Evolutionary conservation across 2,113 vertebrate genomes (phyloP).

Genomic region (Verasper variegatus): DNA sequence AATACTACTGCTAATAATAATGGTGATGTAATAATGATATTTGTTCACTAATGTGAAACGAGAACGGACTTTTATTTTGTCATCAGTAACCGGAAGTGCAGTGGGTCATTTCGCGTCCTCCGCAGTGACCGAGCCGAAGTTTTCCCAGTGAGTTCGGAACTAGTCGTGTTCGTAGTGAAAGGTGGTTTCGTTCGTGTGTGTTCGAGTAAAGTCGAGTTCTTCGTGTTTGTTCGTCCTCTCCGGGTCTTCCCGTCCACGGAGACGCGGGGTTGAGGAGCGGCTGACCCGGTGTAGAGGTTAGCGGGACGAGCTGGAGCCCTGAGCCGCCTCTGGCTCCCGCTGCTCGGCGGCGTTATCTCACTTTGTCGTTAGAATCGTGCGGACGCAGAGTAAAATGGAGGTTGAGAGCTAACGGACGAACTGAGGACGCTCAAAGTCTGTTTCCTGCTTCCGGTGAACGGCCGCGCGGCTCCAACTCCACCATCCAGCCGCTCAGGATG

Average conservation of each 20-base stretch:
- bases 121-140: not conserved
- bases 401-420: not conserved
- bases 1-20: too few relatives aligned
- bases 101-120: too few relatives aligned
- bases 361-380: not conserved
- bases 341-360: not conserved
- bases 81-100: not conserved
- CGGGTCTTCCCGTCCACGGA: too few relatives aligned
- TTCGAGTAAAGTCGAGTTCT: not conserved
- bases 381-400: conserved; percentile 20
- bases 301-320: not conserved
- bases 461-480: not conserved
- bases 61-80: too few relatives aligned
- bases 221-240: not conserved
- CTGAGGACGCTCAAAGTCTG: not conserved
- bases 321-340: not conserved
- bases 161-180: not conserved
- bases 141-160: not conserved
- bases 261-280: too few relatives aligned
- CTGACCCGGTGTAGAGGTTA: not conserved
- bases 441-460: not conserved
- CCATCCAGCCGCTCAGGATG: conserved; percentile 34
- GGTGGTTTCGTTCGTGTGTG: too few relatives aligned
- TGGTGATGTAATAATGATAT: too few relatives aligned
- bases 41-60: too few relatives aligned